Conservation (phyloP, 2,113 vertebrate species). For the Dicentrarchus labrax region DNA sequence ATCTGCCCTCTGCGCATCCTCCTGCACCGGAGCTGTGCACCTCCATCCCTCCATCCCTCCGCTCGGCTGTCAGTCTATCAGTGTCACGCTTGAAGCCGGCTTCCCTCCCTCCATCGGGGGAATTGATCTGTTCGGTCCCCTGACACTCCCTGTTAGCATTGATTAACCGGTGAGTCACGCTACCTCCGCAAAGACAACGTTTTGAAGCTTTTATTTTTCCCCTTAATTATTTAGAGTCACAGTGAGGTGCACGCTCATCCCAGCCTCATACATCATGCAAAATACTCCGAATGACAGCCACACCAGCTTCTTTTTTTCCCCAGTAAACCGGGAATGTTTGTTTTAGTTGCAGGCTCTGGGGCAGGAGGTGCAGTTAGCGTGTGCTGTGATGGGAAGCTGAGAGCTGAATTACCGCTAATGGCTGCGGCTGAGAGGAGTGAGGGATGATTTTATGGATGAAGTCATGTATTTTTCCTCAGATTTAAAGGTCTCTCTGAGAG, state of each 20-base stretch:
- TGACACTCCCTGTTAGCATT: conserved; percentile 73
- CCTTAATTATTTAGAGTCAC: conserved; percentile 77
- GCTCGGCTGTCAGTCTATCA: conserved; percentile 54
- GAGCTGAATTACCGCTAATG: conserved; percentile 74
- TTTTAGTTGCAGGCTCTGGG: conserved; percentile 56
- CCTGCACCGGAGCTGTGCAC: neutral
- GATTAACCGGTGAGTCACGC: conserved; percentile 71
- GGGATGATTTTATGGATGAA: conserved; percentile 72
- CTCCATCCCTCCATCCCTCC: neutral
- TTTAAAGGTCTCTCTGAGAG: conserved; percentile 68
- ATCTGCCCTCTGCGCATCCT: too few relatives aligned
- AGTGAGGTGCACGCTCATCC: conserved; percentile 37
- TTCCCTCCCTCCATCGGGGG: conserved; percentile 42
- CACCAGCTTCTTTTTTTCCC: neutral
- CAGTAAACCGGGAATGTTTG: conserved; percentile 49
- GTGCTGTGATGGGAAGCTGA: conserved; percentile 68
- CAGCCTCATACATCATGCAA: conserved; percentile 75
- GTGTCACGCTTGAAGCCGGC: conserved; percentile 34
- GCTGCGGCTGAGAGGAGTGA: conserved; percentile 55
- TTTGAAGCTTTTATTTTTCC: conserved; percentile 63
- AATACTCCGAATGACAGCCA: conserved; percentile 63
- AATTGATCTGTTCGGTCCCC: conserved; percentile 72
- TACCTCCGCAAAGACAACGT: conserved; percentile 62
- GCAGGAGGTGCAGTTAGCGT: conserved; percentile 56
- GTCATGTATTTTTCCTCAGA: conserved; percentile 66